Evolutionary conservation across 2,113 vertebrate genomes (phyloP), one percentile per base, ranked within the genome.

Genomic region (Promerops cafer): DNA sequence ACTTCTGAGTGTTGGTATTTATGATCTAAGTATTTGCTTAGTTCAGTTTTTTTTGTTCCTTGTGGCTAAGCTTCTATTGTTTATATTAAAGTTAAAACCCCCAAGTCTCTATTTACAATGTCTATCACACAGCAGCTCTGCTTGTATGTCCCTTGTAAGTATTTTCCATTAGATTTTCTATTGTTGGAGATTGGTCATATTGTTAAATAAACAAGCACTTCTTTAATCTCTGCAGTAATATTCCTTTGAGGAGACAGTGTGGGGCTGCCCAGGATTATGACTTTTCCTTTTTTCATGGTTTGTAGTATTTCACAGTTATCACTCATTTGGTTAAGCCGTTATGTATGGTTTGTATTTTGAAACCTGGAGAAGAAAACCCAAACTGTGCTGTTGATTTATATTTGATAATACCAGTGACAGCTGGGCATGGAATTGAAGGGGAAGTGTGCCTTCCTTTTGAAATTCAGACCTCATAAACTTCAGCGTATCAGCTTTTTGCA

Each of bases 391-490:
- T 4, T 89, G 93, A 94, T 94, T 92, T 96, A 91, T 65, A 45
- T 81, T 64, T 91, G 72, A 68, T 77, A 92, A 83, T 42, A 52
- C 9, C 83, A 40, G 49, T 82, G 89, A 92, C 81, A 71, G 72
- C 7, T 45, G 26, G 10, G 31, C 47, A 19, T 11, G 10, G 83
- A 78, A 40, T n/a, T 83, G 35, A 75, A 92, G 64, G 68, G 64
- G 56, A 92, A 64, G 24, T 4, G 11, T 71, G 80, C 80, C 94
- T 92, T 81, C 60, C 52, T 90, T 90, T 70, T 83, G 91, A 83
- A 94, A 92, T 81, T 78, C 76, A 90, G 92, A 45, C 85, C 88
- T 93, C 80, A 59, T 93, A 83, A 94, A 92, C 63, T 65, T 76
- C 0, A 77, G 63, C 0, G 0, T 30, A 8, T 12, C 7, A 70